Conservation (phyloP, 2,888 invertebrate species). For the Epirrhoe tristata region DNA sequence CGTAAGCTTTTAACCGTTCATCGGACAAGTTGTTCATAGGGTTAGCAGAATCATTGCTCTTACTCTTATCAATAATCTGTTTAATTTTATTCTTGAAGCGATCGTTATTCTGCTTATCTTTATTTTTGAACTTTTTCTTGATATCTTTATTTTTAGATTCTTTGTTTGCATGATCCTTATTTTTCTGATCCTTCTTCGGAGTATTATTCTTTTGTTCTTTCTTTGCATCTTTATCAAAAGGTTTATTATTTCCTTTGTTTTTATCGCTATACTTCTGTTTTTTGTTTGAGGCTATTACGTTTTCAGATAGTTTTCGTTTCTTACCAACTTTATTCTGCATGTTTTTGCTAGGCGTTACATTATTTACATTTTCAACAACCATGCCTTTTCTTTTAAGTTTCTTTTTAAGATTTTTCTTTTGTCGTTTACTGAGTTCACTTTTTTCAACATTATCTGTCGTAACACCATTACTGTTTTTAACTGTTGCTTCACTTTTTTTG, state of each 20-base stretch:
- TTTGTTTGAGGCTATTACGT: conserved; percentile 40
- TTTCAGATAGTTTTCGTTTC: conserved; percentile 47
- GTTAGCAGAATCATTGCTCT: conserved; percentile 55
- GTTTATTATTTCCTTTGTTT: conserved; percentile 49
- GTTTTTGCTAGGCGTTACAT: conserved; percentile 55
- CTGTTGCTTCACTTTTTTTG: conserved; percentile 10
- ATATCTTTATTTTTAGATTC: conserved; percentile 40
- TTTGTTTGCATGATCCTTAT: conserved; percentile 22
- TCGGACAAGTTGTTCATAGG: conserved; percentile 86
- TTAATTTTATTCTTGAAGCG: conserved; percentile 48
- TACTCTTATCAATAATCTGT: conserved; percentile 55
- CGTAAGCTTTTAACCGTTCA: conserved; percentile 95
- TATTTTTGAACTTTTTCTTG: conserved; percentile 50
- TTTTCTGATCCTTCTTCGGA: conserved; percentile 42
- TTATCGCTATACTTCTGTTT: conserved; percentile 16
- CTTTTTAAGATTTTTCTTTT: conserved; percentile 53
- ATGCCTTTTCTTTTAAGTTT: conserved; percentile 53
- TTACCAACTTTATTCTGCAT: conserved; percentile 42
- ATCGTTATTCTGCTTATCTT: conserved; percentile 50
- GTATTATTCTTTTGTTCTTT: conserved; percentile 34
- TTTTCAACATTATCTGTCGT: not conserved
- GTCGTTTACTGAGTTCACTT: conserved; percentile 37
- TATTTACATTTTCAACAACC: conserved; percentile 55
- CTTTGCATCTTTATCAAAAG: conserved; percentile 14
- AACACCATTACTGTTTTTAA: conserved; percentile 5